Conservation (phyloP, 2,797 vertebrate genomes). For the Schizopygopsis pylzovi region DNA sequence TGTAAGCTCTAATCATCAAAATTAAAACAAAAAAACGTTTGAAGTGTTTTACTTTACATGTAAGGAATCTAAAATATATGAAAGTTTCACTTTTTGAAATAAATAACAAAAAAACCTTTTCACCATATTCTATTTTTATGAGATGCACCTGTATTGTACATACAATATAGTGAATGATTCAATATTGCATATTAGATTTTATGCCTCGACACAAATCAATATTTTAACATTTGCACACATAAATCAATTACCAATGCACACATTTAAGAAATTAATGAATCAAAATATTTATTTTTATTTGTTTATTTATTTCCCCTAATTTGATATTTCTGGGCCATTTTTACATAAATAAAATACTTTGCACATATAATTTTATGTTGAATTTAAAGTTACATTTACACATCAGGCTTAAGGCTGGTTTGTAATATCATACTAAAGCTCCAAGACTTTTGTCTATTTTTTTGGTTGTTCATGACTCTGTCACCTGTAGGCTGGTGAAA, state of each 20-base stretch:
- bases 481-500: conserved; percentile 26
- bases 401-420: not conserved
- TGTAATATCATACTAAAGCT: not conserved
- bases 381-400: not conserved
- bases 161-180: not conserved
- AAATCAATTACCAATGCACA: not conserved
- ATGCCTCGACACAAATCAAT: not conserved
- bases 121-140: too few species aligned
- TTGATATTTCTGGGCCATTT: not conserved
- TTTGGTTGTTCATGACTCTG: conserved; percentile 5
- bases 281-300: not conserved
- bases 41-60: too few species aligned
- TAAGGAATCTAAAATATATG: too few species aligned
- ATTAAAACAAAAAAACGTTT: too few species aligned
- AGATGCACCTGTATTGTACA: not conserved
- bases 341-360: not conserved
- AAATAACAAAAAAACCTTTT: too few species aligned
- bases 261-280: not conserved
- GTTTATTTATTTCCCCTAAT: not conserved
- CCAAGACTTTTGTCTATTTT: conserved; percentile 9
- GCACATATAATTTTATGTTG: not conserved
- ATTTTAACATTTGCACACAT: not conserved
- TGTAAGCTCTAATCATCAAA: too few species aligned
- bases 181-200: not conserved
- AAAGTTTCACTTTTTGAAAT: too few species aligned